phyloP scores from a whole-genome alignment of 2,797 vertebrate species.

The Rhadinocentrus ornatus region DNA sequence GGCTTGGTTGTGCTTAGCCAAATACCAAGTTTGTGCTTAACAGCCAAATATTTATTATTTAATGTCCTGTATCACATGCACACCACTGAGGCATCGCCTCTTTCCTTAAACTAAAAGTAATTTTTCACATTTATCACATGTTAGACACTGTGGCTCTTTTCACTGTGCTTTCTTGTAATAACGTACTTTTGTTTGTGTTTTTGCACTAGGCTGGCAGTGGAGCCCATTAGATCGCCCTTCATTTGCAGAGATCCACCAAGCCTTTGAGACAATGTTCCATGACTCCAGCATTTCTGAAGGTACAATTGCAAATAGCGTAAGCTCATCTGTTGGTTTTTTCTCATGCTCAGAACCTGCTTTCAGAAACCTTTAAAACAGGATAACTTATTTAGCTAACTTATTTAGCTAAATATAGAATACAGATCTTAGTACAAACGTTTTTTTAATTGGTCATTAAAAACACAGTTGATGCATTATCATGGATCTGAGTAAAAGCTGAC shows the following conservation, averaged over 20 bases:
- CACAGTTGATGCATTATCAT: neutral
- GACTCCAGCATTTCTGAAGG: slow-evolving; percentile 99
- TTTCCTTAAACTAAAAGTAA: neutral
- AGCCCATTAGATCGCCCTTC: slow-evolving; percentile 94
- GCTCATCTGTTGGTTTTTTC: neutral
- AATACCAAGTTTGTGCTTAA: neutral
- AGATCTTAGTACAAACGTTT: neutral
- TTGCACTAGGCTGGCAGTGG: slow-evolving; percentile 94
- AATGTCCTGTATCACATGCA: neutral
- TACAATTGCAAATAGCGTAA: slow-evolving; percentile 55
- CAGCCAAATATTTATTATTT: neutral
- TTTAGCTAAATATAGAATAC: slow-evolving; percentile 5
- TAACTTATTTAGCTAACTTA: neutral
- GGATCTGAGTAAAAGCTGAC: neutral
- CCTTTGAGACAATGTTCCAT: slow-evolving; percentile 99
- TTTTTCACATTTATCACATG: neutral
- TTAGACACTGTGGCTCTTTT: neutral
- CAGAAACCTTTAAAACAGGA: neutral
- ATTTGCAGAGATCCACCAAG: slow-evolving; percentile 98
- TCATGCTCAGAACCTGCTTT: slow-evolving; percentile 2
- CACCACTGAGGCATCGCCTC: neutral
- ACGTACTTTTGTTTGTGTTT: slow-evolving; percentile 19
- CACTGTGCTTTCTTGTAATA: neutral
- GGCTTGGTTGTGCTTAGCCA: neutral
- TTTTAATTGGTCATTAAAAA: slow-evolving; percentile 9